These are phyloP conservation scores for Vireo altiloquus DNA, from an alignment of 2,113 vertebrate genomes.

Conservation along the genomic window DNA sequence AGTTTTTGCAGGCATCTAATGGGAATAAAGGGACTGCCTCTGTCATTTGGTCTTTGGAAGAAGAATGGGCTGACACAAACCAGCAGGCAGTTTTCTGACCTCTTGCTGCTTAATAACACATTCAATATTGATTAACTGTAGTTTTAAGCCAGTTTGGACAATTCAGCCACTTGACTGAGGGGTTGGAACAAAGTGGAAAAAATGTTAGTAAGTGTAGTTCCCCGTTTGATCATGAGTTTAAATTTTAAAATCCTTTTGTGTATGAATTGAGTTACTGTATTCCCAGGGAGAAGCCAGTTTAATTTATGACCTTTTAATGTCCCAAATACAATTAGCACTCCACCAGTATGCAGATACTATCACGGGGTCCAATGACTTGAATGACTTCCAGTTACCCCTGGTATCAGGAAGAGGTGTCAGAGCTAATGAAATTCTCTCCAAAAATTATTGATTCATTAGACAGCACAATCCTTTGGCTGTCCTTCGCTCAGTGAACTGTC, in stretches of 20 bases:
- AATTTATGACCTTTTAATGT: constrained; percentile 57
- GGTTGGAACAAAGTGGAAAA: constrained; percentile 12
- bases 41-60: constrained; percentile 42
- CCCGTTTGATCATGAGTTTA: constrained; percentile 51
- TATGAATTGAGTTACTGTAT: constrained; percentile 35
- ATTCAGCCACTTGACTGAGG: constrained; percentile 63
- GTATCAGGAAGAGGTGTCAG: constrained; percentile 59
- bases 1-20: neutral
- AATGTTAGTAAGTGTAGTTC: constrained; percentile 51
- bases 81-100: constrained; percentile 62
- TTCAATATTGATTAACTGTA: constrained; percentile 66
- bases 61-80: constrained; percentile 46
- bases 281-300: constrained; percentile 22
- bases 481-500: constrained; percentile 32
- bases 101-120: constrained; percentile 55
- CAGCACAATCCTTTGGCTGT: constrained; percentile 57
- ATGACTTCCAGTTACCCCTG: constrained; percentile 60
- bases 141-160: constrained; percentile 60
- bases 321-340: constrained; percentile 43
- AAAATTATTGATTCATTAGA: constrained; percentile 68
- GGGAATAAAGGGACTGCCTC: constrained; percentile 11
- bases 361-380: constrained; percentile 58
- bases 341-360: constrained; percentile 46
- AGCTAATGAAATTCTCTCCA: constrained; percentile 71
- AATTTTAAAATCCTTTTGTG: constrained; percentile 46